Evolutionary conservation across 2,797 vertebrate species (phyloP), one percentile per base, ranked within the genome.

Genomic region (Poecilia gillii): DNA sequence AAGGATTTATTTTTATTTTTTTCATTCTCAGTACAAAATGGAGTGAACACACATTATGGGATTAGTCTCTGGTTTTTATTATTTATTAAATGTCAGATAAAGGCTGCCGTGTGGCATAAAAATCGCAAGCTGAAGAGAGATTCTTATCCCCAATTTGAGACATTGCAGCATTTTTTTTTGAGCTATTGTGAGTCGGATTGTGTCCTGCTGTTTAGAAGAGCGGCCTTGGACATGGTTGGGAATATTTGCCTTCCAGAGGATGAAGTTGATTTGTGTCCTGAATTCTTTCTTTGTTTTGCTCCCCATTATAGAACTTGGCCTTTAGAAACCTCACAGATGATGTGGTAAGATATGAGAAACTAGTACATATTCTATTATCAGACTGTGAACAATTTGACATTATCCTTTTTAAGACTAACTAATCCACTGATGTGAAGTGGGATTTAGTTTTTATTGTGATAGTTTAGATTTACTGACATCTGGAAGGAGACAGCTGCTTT

Each of bases 301-400:
- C 87, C 75, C 89, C 83, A 91, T 93, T 96, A 70, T 96, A 99
- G 97, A 96, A 97, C 76, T 95, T 98, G 94, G 97, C 96, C 92
- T 98, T 99, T 95, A 98, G 91, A 97, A 98, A 96, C 90, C 92
- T 99, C 95, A 99, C 97, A 74, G 98, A 99, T 93, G 98, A 99
- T 93, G 95, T 99, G 98, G 98, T 99, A 99, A 99, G 98, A 93
- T 81, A 53, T 78, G 20, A 75, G 39, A 76, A 79, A 57, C 36
- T 25, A 57, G 1, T 62, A 1, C 64, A 9, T n/a, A 3, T 5
- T 74, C 20, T 74, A 39, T 72, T 74, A 5, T 81, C 36, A 33
- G 20, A 53, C 16, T 83, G 47, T 79, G 45, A 64, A 79, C 33
- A 62, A 57, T 85, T 75, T 89, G 87, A 87, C 80, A 53, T 72